These are phyloP conservation scores for Pseudomyrmex pallidus DNA, from an alignment of 1,140 invertebrate species.

Conservation along the genomic window DNA sequence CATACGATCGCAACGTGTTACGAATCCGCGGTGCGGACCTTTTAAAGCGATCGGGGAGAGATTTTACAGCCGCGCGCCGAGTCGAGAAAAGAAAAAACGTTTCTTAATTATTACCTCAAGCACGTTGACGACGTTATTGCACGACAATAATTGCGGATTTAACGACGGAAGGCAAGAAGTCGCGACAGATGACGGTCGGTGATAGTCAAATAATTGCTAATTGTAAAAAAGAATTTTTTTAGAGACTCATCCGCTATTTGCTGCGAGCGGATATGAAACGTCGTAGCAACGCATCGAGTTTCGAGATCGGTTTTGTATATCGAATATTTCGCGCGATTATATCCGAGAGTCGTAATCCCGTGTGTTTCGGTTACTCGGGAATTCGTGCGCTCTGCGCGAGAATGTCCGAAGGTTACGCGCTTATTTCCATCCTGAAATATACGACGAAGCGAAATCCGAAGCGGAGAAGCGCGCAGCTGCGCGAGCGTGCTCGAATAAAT, in stretches of 20 bases:
- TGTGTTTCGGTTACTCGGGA: not conserved
- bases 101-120: conserved; percentile 31
- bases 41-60: conserved; percentile 39
- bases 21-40: conserved; percentile 44
- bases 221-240: not conserved
- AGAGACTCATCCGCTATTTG: not conserved
- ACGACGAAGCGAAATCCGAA: conserved; percentile 2
- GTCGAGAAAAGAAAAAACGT: not conserved
- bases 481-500: not conserved
- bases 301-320: not conserved
- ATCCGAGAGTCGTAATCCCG: not conserved
- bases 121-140: conserved; percentile 27
- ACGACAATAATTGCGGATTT: conserved; percentile 11
- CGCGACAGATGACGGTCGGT: not conserved
- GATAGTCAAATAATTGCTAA: not conserved
- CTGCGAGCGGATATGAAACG: not conserved
- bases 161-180: not conserved
- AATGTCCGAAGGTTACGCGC: conserved; percentile 18
- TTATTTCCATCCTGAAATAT: conserved; percentile 26
- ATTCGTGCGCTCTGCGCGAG: not conserved
- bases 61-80: conserved; percentile 5
- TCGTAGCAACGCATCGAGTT: not conserved
- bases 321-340: not conserved
- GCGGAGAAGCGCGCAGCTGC: conserved; percentile 23
- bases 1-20: conserved; percentile 58